phyloP scores from a whole-genome alignment of 2,888 invertebrate species.

The Argynnis bischoffii region DNA sequence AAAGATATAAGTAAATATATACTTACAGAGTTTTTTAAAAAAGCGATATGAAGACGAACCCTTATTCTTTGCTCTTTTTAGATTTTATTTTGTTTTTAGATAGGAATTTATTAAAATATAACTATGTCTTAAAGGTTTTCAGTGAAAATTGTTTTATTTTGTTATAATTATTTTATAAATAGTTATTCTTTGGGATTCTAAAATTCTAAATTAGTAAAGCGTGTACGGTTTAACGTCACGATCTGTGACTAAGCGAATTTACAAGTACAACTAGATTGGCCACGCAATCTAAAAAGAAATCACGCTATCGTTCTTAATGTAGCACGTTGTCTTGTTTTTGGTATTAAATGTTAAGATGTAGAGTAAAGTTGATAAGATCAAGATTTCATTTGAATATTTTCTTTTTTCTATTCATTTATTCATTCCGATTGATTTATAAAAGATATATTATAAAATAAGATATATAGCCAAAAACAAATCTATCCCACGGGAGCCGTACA shows the following conservation, averaged over 20 bases:
- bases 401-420: background rate
- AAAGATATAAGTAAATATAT: too few species aligned
- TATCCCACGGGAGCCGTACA: too few species aligned
- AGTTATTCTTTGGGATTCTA: too few species aligned
- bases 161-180: background rate
- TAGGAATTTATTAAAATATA: too few species aligned
- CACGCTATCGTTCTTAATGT: conserved; percentile 10
- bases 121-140: background rate
- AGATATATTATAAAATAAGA: too few species aligned
- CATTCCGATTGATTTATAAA: background rate
- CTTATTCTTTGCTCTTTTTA: too few species aligned
- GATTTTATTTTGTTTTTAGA: too few species aligned
- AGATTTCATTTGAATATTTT: background rate
- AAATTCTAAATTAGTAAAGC: background rate
- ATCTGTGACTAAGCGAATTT: conserved; percentile 7
- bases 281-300: conserved; percentile 20
- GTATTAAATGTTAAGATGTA: background rate
- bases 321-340: conserved; percentile 11
- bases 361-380: background rate
- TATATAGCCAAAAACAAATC: too few species aligned
- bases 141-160: background rate
- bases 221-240: conserved; percentile 1
- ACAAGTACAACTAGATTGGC: background rate
- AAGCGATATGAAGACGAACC: too few species aligned
- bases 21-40: too few species aligned